phyloP scores from a whole-genome alignment of 1,140 invertebrate genomes.

The Heterodera carotae region DNA sequence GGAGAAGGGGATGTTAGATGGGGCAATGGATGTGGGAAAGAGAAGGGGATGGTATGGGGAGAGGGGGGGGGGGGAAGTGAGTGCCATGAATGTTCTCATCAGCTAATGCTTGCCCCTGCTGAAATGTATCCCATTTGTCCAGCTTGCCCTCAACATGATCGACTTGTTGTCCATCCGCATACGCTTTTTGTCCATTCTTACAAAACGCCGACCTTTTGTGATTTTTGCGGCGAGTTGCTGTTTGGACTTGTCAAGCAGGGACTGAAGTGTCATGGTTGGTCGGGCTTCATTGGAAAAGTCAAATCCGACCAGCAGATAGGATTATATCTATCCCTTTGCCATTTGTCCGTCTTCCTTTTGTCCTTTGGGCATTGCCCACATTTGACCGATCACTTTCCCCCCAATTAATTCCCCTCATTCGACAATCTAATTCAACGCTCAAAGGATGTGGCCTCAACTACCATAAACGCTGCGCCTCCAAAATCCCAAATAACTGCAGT shows the following conservation, averaged over 20 bases:
- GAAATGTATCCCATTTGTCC: slow-evolving; percentile 34
- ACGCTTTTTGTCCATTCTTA: slow-evolving; percentile 91
- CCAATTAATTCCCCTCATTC: background rate
- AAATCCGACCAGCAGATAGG: too few species aligned
- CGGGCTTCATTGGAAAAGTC: too few species aligned
- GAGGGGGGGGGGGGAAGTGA: too few species aligned
- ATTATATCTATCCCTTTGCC: too few species aligned
- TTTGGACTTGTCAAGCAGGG: slow-evolving; percentile 96
- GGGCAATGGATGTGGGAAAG: too few species aligned
- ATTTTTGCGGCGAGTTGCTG: slow-evolving; percentile 99
- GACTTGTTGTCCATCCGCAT: slow-evolving; percentile 77
- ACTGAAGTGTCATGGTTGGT: slow-evolving; percentile 88
- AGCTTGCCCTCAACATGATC: slow-evolving; percentile 64
- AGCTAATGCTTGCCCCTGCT: too few species aligned
- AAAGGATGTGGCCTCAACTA: slow-evolving; percentile 93
- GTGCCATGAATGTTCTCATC: slow-evolving; percentile 4
- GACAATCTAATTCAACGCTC: slow-evolving; percentile 66
- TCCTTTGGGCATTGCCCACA: too few species aligned
- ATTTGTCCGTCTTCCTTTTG: too few species aligned
- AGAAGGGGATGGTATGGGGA: too few species aligned
- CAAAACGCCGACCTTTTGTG: slow-evolving; percentile 96
- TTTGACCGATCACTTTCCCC: too few species aligned
- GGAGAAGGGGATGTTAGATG: too few species aligned
- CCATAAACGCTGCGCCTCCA: slow-evolving; percentile 96
- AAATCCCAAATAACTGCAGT: slow-evolving; percentile 94